Percentiles rank a stretch among this genome's conserved stretches.
Conservation (phyloP, 2,113 vertebrate species). For the Serinus canaria region DNA sequence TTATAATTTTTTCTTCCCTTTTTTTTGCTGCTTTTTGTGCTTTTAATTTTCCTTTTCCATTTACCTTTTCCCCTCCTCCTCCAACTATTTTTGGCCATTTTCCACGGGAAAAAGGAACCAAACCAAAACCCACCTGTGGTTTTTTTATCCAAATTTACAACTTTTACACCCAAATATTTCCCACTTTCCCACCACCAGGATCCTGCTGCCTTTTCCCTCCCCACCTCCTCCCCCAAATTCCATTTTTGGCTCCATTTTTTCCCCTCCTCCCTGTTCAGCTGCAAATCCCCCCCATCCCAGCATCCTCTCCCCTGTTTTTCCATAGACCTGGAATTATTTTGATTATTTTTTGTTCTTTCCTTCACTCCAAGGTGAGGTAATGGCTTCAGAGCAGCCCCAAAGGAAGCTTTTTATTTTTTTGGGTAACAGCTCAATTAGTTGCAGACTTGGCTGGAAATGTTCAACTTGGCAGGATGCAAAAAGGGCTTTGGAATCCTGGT, state of each 20-base stretch:
- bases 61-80: accelerated
- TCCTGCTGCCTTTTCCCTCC: not conserved
- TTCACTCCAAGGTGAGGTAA: conserved; percentile 1
- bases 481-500: not conserved
- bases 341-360: not conserved
- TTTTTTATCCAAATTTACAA: not conserved
- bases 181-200: not conserved
- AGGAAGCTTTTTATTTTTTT: not conserved
- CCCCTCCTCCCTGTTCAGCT: not conserved
- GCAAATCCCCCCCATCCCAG: not conserved
- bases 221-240: not conserved
- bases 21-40: not conserved
- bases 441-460: not conserved
- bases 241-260: not conserved
- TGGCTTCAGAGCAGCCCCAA: not conserved
- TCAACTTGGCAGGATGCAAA: not conserved
- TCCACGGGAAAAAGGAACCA: not conserved
- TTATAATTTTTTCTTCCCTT: not conserved
- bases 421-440: conserved; percentile 13
- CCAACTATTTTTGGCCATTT: not conserved
- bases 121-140: not conserved
- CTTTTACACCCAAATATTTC: not conserved
- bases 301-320: not conserved
- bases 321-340: not conserved
- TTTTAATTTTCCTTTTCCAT: not conserved